A percentile compares a stretch with the other conserved stretches of the same genome.
These are phyloP conservation scores for Todiramphus chloris DNA, from an alignment of 2,113 vertebrate species.

Conservation along the genomic window DNA sequence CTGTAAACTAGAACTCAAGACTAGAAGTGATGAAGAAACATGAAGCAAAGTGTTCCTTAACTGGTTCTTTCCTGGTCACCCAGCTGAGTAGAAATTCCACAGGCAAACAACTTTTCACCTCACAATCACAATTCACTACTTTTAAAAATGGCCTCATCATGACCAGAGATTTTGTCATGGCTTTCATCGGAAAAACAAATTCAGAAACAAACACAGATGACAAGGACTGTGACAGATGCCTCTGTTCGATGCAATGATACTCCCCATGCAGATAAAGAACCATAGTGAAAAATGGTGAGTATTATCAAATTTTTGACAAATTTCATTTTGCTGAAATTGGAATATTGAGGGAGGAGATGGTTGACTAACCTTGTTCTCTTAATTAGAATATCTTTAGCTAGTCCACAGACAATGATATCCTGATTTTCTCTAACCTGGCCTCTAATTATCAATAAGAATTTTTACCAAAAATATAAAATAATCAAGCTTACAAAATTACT, in stretches of 20 bases:
- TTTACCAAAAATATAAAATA: background rate
- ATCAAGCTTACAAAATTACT: background rate
- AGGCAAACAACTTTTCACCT: conserved; percentile 9
- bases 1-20: conserved; percentile 55
- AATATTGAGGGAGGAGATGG: background rate
- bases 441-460: background rate
- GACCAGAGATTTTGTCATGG: conserved; percentile 16
- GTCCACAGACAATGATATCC: background rate
- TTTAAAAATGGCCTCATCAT: conserved; percentile 27
- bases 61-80: background rate
- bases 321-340: background rate
- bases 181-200: conserved; percentile 40
- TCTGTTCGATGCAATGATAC: background rate
- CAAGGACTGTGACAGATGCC: conserved; percentile 25
- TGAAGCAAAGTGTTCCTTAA: conserved; percentile 8
- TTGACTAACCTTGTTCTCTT: background rate
- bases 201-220: conserved; percentile 32
- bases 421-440: background rate
- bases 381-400: conserved; percentile 15
- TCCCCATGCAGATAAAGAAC: background rate
- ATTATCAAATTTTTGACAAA: background rate
- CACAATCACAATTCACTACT: background rate
- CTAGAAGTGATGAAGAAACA: conserved; percentile 12
- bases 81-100: background rate
- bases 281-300: background rate